Conservation (phyloP, 2,797 vertebrate genomes). For the Enteromius anoplus region DNA sequence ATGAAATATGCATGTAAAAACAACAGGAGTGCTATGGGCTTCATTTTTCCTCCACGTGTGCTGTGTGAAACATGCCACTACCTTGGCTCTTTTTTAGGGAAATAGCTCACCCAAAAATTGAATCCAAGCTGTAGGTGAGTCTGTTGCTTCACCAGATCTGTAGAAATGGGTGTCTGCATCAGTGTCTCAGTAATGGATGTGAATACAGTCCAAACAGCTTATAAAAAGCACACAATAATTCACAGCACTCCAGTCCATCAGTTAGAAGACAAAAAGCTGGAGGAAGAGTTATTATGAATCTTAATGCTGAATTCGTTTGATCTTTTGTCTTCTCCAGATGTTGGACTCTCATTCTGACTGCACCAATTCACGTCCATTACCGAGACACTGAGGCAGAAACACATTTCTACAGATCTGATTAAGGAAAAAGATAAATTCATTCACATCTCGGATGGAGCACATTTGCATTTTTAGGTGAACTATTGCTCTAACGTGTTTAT, state of each 20-base stretch:
- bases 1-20: background rate
- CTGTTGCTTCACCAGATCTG: too few species aligned
- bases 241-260: background rate
- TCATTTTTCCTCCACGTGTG: background rate
- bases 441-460: background rate
- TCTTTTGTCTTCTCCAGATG: too few species aligned
- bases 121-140: too few species aligned
- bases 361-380: background rate
- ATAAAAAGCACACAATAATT: background rate
- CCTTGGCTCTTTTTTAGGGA: background rate
- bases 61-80: background rate
- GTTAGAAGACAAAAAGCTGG: too few species aligned
- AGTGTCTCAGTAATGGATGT: too few species aligned
- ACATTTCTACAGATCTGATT: background rate
- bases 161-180: too few species aligned
- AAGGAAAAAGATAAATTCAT: background rate
- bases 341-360: background rate
- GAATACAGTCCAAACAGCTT: background rate
- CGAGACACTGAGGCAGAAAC: background rate
- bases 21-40: constrained; percentile 12
- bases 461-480: background rate
- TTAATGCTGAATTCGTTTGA: background rate
- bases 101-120: too few species aligned
- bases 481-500: background rate
- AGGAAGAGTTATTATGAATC: background rate